Conservation (phyloP, 2,113 vertebrate genomes). For the Grammomys surdaster region DNA sequence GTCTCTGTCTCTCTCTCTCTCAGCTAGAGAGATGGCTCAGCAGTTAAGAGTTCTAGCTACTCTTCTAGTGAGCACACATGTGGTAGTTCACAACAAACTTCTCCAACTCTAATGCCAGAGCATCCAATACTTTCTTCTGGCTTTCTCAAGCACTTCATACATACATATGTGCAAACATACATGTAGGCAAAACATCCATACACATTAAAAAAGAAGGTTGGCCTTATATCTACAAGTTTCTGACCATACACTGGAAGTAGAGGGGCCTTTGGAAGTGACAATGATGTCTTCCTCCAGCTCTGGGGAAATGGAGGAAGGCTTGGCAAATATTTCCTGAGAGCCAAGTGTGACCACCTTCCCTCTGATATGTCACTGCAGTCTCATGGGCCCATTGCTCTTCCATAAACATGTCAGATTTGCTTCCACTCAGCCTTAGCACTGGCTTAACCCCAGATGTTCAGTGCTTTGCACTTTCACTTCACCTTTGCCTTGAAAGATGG, state of each 20-base stretch:
- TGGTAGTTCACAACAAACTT: neutral
- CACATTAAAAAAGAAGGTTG: neutral
- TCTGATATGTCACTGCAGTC: neutral
- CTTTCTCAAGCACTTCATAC: neutral
- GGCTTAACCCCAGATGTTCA: too few species aligned
- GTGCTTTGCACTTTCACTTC: too few species aligned
- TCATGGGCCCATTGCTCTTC: neutral
- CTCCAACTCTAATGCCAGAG: neutral
- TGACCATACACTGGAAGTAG: neutral
- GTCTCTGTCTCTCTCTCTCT: too few species aligned
- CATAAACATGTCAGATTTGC: neutral
- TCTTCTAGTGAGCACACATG: neutral
- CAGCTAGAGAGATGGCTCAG: neutral
- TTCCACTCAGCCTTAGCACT: neutral
- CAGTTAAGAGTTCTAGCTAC: neutral
- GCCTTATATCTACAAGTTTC: neutral
- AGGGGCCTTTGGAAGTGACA: neutral
- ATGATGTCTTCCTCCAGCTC: neutral
- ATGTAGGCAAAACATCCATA: neutral
- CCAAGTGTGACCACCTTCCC: too few species aligned
- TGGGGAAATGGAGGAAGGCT: neutral
- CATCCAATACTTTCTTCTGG: neutral
- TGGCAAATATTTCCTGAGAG: neutral
- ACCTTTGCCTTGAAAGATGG: neutral
- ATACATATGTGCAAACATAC: neutral